Base-by-base conservation (phyloP, 2,888 invertebrate genomes). In the Odontomyia ornata region DNA sequence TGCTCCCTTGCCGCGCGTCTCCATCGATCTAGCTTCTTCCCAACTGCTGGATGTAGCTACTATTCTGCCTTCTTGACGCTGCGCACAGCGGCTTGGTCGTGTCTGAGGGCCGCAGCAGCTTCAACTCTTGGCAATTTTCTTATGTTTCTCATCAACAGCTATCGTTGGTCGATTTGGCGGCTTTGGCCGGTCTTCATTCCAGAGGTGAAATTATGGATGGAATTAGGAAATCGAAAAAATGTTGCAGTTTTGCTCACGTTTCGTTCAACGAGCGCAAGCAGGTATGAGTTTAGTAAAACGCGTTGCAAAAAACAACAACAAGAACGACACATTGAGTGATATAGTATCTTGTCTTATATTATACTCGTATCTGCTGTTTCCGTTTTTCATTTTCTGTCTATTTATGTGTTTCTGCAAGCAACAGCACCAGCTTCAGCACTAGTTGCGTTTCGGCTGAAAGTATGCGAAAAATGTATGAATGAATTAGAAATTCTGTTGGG, bases 191-290 rank as follows among this genome's bases (percentile, higher is more conserved):
- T 52, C 71, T 47, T 71, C 71, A 71, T 71, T 71, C 71, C 71
- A 52, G 47, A 71, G 71, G 71, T 71, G 71, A 71, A 71, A 71
- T 71, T 71, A 47, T 47, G 47, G 47, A 28, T 71, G 71, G 71
- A 47, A 67, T 47, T 47, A 52, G 27, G 25, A 47, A 71, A 47
- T 47, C 27, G 25, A 71, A 71, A 43, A 67, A 71, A 71, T 64
- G 64, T 27, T 64, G 64, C 64, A 64, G 64, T 28, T 64, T 30
- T 30, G 30, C 30, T 64, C 64, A 64, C 30, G n/a, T 64, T 64
- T 28, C 36, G 36, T 36, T 36, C 5, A 36, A 36, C 36, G 36
- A 36, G 5, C 36, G 36, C 36, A 9, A 36, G 36, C 36, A 36
- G 36, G 36, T 36, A 36, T 36, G 36, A 36, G 5, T 36, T 36